Evolutionary conservation across 2,888 invertebrate genomes (phyloP).

Genomic region (Nomada fabriciana): DNA sequence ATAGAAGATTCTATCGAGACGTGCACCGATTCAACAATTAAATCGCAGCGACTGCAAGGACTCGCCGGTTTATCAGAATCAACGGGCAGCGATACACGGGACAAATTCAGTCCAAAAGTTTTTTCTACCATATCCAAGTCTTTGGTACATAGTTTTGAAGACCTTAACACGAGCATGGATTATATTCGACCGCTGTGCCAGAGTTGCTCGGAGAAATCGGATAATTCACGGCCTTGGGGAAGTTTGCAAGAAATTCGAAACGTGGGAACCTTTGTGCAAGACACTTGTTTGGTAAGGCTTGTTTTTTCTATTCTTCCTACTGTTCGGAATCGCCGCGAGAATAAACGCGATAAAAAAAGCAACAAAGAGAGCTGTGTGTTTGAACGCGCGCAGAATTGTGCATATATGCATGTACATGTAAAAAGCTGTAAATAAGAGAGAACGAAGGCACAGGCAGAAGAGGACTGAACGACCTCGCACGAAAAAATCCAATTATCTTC

Average conservation of each 20-base stretch:
- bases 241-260: conserved; percentile 88
- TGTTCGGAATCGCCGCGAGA: background rate
- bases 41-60: conserved; percentile 33
- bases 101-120: conserved; percentile 89
- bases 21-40: conserved; percentile 49
- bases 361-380: too few species aligned
- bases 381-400: too few species aligned
- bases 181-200: conserved; percentile 72
- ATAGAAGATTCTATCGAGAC: conserved; percentile 60
- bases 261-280: conserved; percentile 74
- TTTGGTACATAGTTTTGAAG: conserved; percentile 83
- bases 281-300: conserved; percentile 78
- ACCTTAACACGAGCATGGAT: conserved; percentile 80
- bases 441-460: too few species aligned
- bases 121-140: conserved; percentile 84
- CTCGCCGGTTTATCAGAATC: conserved; percentile 33
- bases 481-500: too few species aligned
- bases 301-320: background rate
- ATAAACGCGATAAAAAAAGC: background rate
- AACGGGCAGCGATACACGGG: conserved; percentile 70
- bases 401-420: too few species aligned
- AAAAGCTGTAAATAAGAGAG: too few species aligned
- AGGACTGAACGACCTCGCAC: too few species aligned
- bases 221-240: conserved; percentile 85
- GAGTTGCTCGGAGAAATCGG: conserved; percentile 71